These are phyloP conservation scores for Sparus aurata DNA, from an alignment of 2,797 vertebrate genomes.

Conservation along the genomic window DNA sequence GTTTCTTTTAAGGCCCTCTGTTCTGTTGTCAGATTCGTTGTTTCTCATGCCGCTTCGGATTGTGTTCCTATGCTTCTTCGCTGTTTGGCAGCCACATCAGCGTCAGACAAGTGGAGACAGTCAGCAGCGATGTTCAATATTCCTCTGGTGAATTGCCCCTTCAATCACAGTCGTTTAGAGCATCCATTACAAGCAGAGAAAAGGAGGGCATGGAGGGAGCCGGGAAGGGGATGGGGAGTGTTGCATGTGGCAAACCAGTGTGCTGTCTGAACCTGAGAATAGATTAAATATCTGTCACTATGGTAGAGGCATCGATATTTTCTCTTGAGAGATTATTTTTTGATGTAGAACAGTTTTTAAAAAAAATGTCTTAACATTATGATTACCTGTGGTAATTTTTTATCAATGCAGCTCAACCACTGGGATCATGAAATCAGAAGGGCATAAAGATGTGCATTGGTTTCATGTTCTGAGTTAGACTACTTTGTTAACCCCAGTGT, in stretches of 20 bases:
- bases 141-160: conserved; percentile 59
- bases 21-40: conserved; percentile 44
- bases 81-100: conserved; percentile 45
- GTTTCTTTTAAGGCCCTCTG: conserved; percentile 22
- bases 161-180: conserved; percentile 66
- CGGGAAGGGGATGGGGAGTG: background rate
- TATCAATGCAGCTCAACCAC: too few species aligned
- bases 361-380: too few species aligned
- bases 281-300: conserved; percentile 11
- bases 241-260: background rate
- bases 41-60: conserved; percentile 44
- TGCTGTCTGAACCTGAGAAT: conserved; percentile 24
- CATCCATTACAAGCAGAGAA: conserved; percentile 63
- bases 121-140: conserved; percentile 60
- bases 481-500: too few species aligned
- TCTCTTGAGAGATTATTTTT: too few species aligned
- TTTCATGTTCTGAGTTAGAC: too few species aligned
- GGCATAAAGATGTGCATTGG: too few species aligned
- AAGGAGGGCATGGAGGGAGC: conserved; percentile 20
- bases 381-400: too few species aligned
- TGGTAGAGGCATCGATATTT: too few species aligned
- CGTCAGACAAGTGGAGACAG: conserved; percentile 56
- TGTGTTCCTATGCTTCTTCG: conserved; percentile 6
- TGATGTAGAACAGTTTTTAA: too few species aligned
- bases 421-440: too few species aligned